These are phyloP conservation scores for Galerucella nymphaeae DNA, from an alignment of 2,888 invertebrate genomes.

Conservation along the genomic window DNA sequence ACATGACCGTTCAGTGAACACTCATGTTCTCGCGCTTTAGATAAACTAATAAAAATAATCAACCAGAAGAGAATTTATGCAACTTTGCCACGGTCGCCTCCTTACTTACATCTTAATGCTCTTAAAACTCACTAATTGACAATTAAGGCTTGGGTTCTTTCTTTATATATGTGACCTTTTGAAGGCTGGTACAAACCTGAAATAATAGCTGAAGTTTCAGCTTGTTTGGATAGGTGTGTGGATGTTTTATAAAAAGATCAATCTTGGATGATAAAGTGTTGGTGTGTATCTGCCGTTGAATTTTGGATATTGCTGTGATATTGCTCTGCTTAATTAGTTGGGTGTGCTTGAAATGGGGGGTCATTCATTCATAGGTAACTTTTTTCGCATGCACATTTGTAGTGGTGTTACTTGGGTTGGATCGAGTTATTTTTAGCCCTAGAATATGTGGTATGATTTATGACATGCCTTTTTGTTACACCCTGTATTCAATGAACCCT, in stretches of 20 bases:
- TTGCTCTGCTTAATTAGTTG: no score
- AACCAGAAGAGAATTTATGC: conserved; percentile 62
- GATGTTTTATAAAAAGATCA: background rate
- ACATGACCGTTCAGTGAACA: conserved; percentile 62
- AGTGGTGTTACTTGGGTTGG: no score
- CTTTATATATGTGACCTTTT: conserved; percentile 40
- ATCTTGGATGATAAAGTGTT: background rate
- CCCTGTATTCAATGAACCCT: no score
- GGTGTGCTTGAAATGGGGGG: no score
- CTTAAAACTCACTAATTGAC: conserved; percentile 56
- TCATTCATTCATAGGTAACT: no score
- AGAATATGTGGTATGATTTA: no score
- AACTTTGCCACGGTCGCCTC: conserved; percentile 51
- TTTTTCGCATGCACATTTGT: no score
- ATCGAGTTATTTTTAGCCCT: no score
- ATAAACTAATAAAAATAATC: conserved; percentile 60
- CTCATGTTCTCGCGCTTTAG: conserved; percentile 59
- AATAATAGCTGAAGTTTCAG: conserved; percentile 25
- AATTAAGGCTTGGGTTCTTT: conserved; percentile 50
- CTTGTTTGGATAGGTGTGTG: background rate
- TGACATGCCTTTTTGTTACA: no score
- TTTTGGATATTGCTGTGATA: no score
- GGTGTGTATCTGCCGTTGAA: background rate
- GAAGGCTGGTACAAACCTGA: conserved; percentile 28
- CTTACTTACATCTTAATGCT: conserved; percentile 57